Base-by-base conservation (phyloP, 1,140 invertebrate genomes). In the Onthophagus taurus region DNA sequence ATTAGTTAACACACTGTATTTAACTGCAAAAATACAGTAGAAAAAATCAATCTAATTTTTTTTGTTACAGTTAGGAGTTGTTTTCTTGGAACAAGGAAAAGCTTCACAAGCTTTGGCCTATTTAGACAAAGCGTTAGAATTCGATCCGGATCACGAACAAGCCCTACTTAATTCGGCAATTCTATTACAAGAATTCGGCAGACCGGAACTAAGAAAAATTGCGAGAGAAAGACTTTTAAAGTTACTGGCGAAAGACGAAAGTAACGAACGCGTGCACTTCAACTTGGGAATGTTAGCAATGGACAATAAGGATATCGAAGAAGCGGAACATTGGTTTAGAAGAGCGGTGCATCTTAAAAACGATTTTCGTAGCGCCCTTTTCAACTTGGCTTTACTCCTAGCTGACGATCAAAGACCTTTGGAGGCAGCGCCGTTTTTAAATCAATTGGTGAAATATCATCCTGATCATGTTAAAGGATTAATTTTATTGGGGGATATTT, bases 81-180 rank as follows among this genome's bases (percentile, higher is more conserved):
- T 97, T 0, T 82, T 89, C 49, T 67, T 97, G 50, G 92, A 97
- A 60, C 85, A 91, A 70, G 87, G 88, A 17, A 90, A 94, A 65
- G 80, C 85, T 1, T 82, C 85, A 0, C 85, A 94, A 63, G 93
- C 94, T 1, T 67, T 93, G 19, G 83, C 84, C 1, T 92, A 94
- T 63, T 77, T 97, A 56, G 89, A 97, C 60, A 90, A 90, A 69
- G 92, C 93, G 0, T 68, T 97, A 23, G 85, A 89, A 63, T 76
- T 91, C 59, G 87, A 95, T 68, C 92, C 92, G 0, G 89, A 95
- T 48, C 93, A 97, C 61, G 83, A 94, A 65, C 91, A 95, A 65
- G 89, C 93, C 0, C 68, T 97, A 31, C 74, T 97, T 8, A 97
- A 97, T 66, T 97, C 92, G 2, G 94, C 93, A 6, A 92, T 97